phyloP scores from a whole-genome alignment of 2,888 invertebrate species.

The Gnatocerus cornutus region DNA sequence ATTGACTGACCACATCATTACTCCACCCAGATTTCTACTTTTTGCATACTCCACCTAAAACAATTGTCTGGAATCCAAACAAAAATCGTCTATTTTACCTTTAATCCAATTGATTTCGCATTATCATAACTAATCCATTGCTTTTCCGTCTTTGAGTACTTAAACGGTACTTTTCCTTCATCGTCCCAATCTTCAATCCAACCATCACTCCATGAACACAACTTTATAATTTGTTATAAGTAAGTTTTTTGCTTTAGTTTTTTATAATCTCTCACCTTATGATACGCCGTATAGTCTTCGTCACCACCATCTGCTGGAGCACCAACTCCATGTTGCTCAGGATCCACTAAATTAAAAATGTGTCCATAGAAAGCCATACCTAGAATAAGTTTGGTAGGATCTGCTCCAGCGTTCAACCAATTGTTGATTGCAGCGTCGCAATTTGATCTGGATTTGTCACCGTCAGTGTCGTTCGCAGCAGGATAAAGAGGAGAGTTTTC shows the following conservation, averaged over 20 bases:
- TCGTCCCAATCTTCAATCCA: slow-evolving; percentile 55
- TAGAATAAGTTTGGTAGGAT: slow-evolving; percentile 77
- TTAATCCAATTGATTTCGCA: slow-evolving; percentile 49
- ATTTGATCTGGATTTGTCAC: slow-evolving; percentile 51
- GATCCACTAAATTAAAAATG: slow-evolving; percentile 75
- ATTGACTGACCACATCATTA: slow-evolving; percentile 84
- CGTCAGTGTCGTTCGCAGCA: slow-evolving; percentile 64
- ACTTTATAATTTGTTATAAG: background rate
- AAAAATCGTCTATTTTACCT: too few relatives aligned
- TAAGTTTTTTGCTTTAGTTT: too few relatives aligned
- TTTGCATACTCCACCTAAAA: slow-evolving; percentile 60
- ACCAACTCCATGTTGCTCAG: slow-evolving; percentile 70
- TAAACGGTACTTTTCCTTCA: slow-evolving; percentile 54
- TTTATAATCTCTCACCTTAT: slow-evolving; percentile 72
- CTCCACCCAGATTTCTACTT: slow-evolving; percentile 72
- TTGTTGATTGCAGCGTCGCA: slow-evolving; percentile 52
- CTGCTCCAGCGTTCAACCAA: slow-evolving; percentile 63
- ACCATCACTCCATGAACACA: slow-evolving; percentile 9
- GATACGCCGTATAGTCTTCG: background rate
- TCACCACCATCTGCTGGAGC: slow-evolving; percentile 69
- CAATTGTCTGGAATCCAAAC: too few relatives aligned
- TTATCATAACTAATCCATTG: slow-evolving; percentile 57
- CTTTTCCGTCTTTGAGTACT: slow-evolving; percentile 46
- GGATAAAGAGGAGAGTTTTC: slow-evolving; percentile 78
- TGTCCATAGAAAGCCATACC: slow-evolving; percentile 82